phyloP scores from a whole-genome alignment of 2,888 invertebrate genomes.

The Dyspetes luteomarginatus region DNA sequence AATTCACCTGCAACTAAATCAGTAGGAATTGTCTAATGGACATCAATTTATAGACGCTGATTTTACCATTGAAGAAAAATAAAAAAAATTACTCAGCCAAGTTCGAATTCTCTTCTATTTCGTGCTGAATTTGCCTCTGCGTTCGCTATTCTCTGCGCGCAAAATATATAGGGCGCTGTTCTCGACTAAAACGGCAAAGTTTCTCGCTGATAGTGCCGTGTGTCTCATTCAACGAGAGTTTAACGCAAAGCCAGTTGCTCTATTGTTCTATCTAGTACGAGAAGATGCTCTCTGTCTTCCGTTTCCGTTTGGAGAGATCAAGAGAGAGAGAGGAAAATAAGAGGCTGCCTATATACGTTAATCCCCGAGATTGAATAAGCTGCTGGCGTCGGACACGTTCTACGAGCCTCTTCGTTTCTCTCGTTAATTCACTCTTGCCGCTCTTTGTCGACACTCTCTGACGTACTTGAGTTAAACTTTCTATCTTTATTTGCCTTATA shows the following conservation, averaged over 20 bases:
- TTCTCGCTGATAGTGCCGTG: constrained; percentile 50
- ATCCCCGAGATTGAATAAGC: constrained; percentile 46
- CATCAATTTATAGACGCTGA: background rate
- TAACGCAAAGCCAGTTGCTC: constrained; percentile 54
- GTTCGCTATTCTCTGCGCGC: background rate
- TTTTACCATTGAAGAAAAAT: constrained; percentile 3
- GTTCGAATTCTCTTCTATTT: background rate
- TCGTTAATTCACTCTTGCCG: constrained; percentile 12
- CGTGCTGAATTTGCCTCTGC: background rate
- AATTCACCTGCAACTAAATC: background rate
- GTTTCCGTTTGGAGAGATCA: constrained; percentile 8
- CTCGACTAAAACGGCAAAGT: constrained; percentile 37
- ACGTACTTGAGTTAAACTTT: background rate
- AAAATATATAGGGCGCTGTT: background rate
- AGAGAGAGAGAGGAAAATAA: no score
- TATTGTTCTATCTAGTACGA: constrained; percentile 52
- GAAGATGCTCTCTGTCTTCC: constrained; percentile 21
- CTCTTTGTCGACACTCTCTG: constrained; percentile 30
- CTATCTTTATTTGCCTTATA: constrained; percentile 4
- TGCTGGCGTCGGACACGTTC: constrained; percentile 15
- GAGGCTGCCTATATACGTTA: constrained; percentile 27
- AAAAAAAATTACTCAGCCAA: background rate
- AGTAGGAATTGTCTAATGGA: background rate
- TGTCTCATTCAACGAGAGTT: constrained; percentile 57
- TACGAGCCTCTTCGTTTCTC: constrained; percentile 20